These are phyloP conservation scores for Drosophila bipectinata DNA, from an alignment of 1,140 invertebrate genomes.

Conservation along the genomic window DNA sequence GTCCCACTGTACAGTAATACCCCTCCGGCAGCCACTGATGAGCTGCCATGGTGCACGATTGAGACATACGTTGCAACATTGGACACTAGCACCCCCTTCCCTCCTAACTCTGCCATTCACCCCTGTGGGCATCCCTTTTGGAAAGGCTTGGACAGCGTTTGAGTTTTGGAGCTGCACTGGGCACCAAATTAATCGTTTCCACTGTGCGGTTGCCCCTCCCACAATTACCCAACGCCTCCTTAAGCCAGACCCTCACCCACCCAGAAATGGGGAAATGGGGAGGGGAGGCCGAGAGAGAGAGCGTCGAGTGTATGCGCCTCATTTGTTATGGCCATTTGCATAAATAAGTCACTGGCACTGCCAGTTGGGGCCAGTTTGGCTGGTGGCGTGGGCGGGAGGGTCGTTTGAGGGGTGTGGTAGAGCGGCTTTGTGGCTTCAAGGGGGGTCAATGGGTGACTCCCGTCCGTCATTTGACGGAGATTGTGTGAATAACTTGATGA, in stretches of 20 bases:
- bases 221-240: not conserved
- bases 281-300: not conserved
- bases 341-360: conserved; percentile 77
- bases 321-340: conserved; percentile 81
- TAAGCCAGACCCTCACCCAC: not conserved
- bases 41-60: conserved; percentile 57
- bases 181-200: conserved; percentile 79
- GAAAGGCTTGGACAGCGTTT: conserved; percentile 42
- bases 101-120: not conserved
- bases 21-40: conserved; percentile 34
- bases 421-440: not conserved
- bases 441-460: conserved; percentile 1
- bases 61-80: conserved; percentile 63
- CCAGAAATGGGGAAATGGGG: not conserved
- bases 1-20: conserved; percentile 21
- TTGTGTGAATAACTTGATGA: conserved; percentile 81
- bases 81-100: conserved; percentile 1
- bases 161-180: conserved; percentile 27
- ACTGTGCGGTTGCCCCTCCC: conserved; percentile 55
- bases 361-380: conserved; percentile 52
- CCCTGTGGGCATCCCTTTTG: conserved; percentile 30
- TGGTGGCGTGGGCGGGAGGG: not conserved
- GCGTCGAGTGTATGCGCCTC: conserved; percentile 66
- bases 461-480: conserved; percentile 39
- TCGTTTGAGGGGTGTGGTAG: not conserved